Percentiles rank a stretch among this genome's conserved stretches.
Conservation (phyloP, 2,113 vertebrate genomes). For the Progne subis region DNA sequence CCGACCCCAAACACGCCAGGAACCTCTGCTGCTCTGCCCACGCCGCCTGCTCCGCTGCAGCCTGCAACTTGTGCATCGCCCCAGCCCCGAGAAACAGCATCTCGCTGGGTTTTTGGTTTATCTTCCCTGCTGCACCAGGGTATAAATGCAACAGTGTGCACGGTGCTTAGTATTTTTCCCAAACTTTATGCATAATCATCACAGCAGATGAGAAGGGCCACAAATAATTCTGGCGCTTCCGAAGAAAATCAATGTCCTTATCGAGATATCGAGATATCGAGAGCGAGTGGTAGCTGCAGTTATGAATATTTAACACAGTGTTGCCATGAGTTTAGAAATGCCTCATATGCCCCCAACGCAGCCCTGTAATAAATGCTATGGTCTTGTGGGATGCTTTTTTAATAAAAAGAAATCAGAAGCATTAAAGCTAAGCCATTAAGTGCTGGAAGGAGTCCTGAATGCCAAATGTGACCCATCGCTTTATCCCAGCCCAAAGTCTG, state of each 20-base stretch:
- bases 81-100: not conserved
- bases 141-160: not conserved
- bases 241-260: conserved; percentile 58
- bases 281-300: conserved; percentile 55
- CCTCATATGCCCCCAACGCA: not conserved
- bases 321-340: conserved; percentile 57
- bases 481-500: conserved; percentile 45
- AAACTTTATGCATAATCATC: not conserved
- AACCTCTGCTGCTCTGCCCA: too few species aligned
- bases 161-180: not conserved
- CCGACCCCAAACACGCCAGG: too few species aligned
- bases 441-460: conserved; percentile 42
- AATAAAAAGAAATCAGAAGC: conserved; percentile 68
- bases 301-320: conserved; percentile 68
- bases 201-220: not conserved
- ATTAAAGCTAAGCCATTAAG: conserved; percentile 71
- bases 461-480: conserved; percentile 31
- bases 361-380: conserved; percentile 32
- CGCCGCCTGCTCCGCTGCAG: too few species aligned
- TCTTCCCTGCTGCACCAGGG: not conserved
- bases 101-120: too few species aligned
- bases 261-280: not conserved
- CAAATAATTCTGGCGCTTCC: not conserved
- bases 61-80: too few species aligned
- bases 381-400: conserved; percentile 62